Conservation (phyloP, 2,797 vertebrate species). For the Pseudomugil gertrudae region DNA sequence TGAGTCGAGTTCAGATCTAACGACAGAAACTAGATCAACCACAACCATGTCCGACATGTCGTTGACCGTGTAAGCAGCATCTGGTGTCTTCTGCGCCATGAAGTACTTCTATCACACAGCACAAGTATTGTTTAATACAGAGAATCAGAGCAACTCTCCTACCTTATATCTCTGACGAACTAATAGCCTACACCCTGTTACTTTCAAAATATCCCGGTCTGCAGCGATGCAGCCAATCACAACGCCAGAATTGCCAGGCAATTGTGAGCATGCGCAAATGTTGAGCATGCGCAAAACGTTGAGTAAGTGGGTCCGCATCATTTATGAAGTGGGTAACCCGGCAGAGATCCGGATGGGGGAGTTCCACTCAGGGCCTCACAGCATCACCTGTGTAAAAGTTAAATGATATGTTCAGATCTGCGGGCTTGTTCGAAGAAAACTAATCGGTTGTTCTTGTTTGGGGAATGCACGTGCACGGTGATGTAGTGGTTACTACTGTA, state of each 20-base stretch:
- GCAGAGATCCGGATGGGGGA: too few relatives aligned
- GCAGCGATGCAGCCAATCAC: constrained; percentile 15
- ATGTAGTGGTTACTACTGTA: too few relatives aligned
- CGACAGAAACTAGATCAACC: constrained; percentile 9
- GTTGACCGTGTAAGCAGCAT: neutral
- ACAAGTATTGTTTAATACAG: neutral
- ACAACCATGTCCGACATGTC: constrained; percentile 24
- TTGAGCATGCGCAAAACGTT: constrained; percentile 11
- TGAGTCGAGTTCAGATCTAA: neutral
- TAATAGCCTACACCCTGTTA: neutral
- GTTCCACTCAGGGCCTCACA: too few relatives aligned
- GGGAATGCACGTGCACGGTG: too few relatives aligned
- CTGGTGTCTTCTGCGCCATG: constrained; percentile 8
- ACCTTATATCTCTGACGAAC: neutral
- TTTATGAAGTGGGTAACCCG: too few relatives aligned
- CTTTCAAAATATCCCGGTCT: constrained; percentile 35
- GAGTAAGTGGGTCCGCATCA: too few relatives aligned
- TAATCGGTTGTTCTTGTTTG: too few relatives aligned
- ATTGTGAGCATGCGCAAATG: neutral
- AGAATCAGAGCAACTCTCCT: neutral
- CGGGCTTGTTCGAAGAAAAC: too few relatives aligned
- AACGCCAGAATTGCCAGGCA: neutral
- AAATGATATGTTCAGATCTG: too few relatives aligned
- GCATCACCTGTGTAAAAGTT: too few relatives aligned
- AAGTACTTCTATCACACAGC: neutral